phyloP scores from a whole-genome alignment of 2,797 vertebrate species.

The Epinephelus awoara region DNA sequence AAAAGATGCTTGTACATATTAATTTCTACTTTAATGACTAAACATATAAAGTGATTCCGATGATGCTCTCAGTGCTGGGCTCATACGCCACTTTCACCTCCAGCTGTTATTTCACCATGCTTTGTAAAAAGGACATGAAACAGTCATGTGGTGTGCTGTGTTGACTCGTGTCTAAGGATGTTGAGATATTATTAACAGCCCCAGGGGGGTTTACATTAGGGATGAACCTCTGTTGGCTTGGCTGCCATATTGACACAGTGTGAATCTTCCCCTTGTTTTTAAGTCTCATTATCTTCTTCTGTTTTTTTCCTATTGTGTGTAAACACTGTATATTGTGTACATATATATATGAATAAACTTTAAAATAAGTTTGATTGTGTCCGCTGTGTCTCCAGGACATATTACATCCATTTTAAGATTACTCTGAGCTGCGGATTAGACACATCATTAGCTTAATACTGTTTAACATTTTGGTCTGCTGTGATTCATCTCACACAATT shows the following conservation, averaged over 20 bases:
- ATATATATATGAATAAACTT: slow-evolving; percentile 65
- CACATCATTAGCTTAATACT: not conserved
- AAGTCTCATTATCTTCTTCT: not conserved
- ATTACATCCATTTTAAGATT: not conserved
- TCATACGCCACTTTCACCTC: no score
- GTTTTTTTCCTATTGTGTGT: not conserved
- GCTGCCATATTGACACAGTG: not conserved
- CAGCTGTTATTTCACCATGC: not conserved
- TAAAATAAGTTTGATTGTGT: slow-evolving; percentile 9
- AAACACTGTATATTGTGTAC: slow-evolving; percentile 69
- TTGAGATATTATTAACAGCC: no score
- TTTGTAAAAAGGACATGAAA: not conserved
- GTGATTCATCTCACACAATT: not conserved
- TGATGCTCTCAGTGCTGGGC: not conserved
- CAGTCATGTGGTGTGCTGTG: not conserved
- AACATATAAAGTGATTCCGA: not conserved
- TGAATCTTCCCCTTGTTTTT: not conserved
- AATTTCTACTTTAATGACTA: not conserved
- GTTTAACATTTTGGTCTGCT: not conserved
- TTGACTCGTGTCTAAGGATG: not conserved
- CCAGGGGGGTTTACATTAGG: no score
- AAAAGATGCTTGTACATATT: slow-evolving; percentile 38
- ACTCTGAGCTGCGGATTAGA: no score
- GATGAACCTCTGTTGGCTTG: not conserved
- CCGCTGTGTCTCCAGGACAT: not conserved